Base-by-base conservation (phyloP, 1,140 invertebrate genomes). In the Palaemon carinicauda region DNA sequence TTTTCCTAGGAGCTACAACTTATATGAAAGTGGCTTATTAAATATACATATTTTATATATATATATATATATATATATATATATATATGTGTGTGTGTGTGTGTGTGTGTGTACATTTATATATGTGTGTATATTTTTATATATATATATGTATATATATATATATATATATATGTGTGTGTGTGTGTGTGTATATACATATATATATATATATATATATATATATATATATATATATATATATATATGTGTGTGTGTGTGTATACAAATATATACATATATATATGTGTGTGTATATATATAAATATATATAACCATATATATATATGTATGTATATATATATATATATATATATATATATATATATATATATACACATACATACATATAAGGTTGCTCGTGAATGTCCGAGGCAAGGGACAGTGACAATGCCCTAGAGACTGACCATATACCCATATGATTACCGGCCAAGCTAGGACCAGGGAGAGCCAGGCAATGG, bases 351-450 rank as follows among this genome's bases (percentile, higher is more conserved):
- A 41, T 41, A 41, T 41, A n/a, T 69, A 24, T 21, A 69, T 2
- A 21, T 69, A 21, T 27, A 27, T 69, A 27, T 27, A 69, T 69
- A 69, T 27, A 69, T 69, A 69, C 24, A 69, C 24, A 69, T 69
- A 69, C 24, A 69, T 69, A 69, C 24, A 69, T 69, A 69, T 69
- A 69, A n/a, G n/a, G n/a, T n/a, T n/a, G n/a, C n/a, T n/a, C n/a
- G n/a, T n/a, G n/a, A n/a, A n/a, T n/a, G n/a, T n/a, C n/a, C n/a
- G n/a, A n/a, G n/a, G n/a, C n/a, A n/a, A n/a, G n/a, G n/a, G n/a
- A n/a, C n/a, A n/a, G n/a, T n/a, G n/a, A n/a, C n/a, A n/a, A n/a
- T n/a, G n/a, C n/a, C n/a, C n/a, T n/a, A n/a, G n/a, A n/a, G n/a
- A n/a, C n/a, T n/a, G n/a, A n/a, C n/a, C n/a, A n/a, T n/a, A n/a